These are phyloP conservation scores for Cephalopterus ornatus DNA, from an alignment of 2,113 vertebrate genomes.

Conservation along the genomic window DNA sequence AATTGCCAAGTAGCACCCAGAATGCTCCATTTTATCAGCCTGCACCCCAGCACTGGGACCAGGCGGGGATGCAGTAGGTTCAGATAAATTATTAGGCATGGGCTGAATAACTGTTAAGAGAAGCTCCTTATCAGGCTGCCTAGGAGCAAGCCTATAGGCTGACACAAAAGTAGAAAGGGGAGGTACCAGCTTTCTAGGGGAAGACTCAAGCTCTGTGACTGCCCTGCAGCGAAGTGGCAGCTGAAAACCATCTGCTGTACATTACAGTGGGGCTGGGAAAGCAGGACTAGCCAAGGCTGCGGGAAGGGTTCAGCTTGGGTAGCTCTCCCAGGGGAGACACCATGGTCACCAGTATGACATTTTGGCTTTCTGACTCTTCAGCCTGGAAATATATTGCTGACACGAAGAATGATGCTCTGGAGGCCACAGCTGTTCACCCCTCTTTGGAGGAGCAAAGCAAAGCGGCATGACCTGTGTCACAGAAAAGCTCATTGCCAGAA, in stretches of 20 bases:
- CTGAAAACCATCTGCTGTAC: not conserved
- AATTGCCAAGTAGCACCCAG: not conserved
- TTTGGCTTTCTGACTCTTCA: not conserved
- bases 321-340: not conserved
- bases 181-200: not conserved
- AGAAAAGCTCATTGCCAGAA: not conserved
- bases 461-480: not conserved
- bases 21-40: accelerated
- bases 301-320: not conserved
- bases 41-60: accelerated
- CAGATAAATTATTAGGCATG: not conserved
- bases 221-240: not conserved
- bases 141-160: not conserved
- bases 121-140: not conserved
- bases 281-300: not conserved
- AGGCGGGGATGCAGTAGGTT: accelerated
- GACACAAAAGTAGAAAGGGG: not conserved
- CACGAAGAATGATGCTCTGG: not conserved
- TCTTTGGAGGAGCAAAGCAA: not conserved
- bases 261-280: not conserved
- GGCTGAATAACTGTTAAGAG: not conserved
- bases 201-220: not conserved
- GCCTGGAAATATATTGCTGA: not conserved
- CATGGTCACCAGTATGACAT: not conserved
- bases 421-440: not conserved